Conservation (phyloP, 2,113 vertebrate species). For the Sialia sialis region DNA sequence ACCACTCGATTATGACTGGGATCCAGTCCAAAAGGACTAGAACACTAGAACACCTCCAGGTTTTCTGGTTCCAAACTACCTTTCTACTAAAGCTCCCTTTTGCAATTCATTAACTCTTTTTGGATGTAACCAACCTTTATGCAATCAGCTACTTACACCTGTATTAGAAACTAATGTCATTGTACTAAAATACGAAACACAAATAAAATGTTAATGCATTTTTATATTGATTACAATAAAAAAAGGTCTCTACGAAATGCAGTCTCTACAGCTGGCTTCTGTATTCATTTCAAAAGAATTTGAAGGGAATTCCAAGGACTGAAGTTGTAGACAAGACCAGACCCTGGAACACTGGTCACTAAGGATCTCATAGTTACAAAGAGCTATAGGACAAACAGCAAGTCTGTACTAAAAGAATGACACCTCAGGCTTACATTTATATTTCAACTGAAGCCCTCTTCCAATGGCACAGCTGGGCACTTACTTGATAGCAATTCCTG, state of each 20-base stretch:
- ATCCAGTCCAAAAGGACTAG: background rate
- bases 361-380: background rate
- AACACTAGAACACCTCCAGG: background rate
- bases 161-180: background rate
- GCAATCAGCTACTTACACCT: background rate
- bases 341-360: background rate
- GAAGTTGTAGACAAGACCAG: background rate
- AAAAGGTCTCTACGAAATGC: background rate
- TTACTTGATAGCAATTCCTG: background rate
- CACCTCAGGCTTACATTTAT: background rate
- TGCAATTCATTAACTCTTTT: background rate
- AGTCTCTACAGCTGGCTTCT: background rate
- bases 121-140: background rate
- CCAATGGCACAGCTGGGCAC: background rate
- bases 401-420: background rate
- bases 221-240: background rate
- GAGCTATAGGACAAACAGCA: background rate
- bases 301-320: slow-evolving; percentile 8
- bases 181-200: background rate
- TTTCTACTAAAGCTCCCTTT: background rate
- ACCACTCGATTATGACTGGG: background rate
- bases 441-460: background rate
- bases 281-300: background rate
- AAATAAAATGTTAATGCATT: background rate
- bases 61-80: background rate